Percentiles rank a stretch among this genome's conserved stretches.
phyloP scores from a whole-genome alignment of 2,888 invertebrate species.

The Brenthis ino region DNA sequence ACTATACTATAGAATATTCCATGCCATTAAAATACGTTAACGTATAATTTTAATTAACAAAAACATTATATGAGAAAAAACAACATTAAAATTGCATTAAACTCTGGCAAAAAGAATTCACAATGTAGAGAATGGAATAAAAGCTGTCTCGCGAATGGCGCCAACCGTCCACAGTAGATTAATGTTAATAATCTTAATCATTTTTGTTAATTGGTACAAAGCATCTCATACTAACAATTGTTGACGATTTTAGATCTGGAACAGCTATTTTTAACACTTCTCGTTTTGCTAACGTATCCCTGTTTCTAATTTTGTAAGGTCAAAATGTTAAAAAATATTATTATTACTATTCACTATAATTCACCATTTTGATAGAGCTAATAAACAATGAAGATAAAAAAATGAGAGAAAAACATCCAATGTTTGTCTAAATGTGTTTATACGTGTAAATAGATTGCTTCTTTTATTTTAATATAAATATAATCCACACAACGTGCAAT shows the following conservation, averaged over 20 bases:
- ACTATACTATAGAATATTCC: no score
- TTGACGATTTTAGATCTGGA: slow-evolving; percentile 64
- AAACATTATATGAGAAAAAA: slow-evolving; percentile 2
- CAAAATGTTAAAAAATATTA: not conserved
- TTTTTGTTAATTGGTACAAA: slow-evolving; percentile 73
- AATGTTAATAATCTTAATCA: slow-evolving; percentile 57
- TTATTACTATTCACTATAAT: no score
- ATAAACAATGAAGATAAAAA: no score
- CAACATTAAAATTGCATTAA: slow-evolving; percentile 23
- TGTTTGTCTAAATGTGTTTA: no score
- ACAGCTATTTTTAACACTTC: slow-evolving; percentile 60
- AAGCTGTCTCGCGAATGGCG: slow-evolving; percentile 49
- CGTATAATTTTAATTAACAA: not conserved
- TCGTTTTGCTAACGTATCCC: slow-evolving; percentile 38
- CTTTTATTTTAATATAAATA: no score
- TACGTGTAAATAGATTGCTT: no score
- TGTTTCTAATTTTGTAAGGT: slow-evolving; percentile 7
- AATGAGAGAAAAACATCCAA: no score
- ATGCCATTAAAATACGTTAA: no score
- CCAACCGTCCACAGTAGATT: slow-evolving; percentile 61
- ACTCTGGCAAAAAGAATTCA: slow-evolving; percentile 28
- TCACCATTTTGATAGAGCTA: no score
- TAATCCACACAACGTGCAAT: no score
- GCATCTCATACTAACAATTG: slow-evolving; percentile 62
- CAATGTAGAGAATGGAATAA: slow-evolving; percentile 28